Conservation (phyloP, 2,797 vertebrate genomes). For the Xerus rutilus region DNA sequence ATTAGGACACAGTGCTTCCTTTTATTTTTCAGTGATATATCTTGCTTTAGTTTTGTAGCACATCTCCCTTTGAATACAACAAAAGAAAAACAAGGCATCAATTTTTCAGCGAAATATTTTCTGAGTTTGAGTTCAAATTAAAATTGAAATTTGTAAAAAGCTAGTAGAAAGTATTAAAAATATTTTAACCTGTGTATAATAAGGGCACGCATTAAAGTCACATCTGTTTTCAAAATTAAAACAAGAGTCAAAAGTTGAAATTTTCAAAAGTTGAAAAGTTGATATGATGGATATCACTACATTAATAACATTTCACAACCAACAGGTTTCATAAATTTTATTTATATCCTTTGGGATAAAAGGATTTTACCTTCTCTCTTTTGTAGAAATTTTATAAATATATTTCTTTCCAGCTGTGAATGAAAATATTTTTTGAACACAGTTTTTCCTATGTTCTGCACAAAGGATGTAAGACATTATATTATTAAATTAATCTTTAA, state of each 20-base stretch:
- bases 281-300: neutral
- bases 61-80: neutral
- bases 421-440: neutral
- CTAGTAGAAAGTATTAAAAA: neutral
- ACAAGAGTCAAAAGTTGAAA: neutral
- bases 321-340: neutral
- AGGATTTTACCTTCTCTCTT: neutral
- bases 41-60: neutral
- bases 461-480: neutral
- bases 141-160: neutral
- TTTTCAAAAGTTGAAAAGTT: no score
- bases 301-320: neutral
- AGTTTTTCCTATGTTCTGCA: neutral
- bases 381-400: neutral
- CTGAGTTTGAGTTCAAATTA: neutral
- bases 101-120: slow-evolving; percentile 3
- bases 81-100: neutral
- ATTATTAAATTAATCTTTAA: neutral
- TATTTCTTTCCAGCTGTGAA: neutral
- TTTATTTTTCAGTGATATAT: neutral
- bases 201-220: neutral
- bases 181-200: neutral
- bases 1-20: neutral
- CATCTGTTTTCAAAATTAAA: neutral
- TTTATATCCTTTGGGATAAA: neutral